Conservation (phyloP, 2,113 vertebrate genomes). For the Anarhynchus alexandrinus region DNA sequence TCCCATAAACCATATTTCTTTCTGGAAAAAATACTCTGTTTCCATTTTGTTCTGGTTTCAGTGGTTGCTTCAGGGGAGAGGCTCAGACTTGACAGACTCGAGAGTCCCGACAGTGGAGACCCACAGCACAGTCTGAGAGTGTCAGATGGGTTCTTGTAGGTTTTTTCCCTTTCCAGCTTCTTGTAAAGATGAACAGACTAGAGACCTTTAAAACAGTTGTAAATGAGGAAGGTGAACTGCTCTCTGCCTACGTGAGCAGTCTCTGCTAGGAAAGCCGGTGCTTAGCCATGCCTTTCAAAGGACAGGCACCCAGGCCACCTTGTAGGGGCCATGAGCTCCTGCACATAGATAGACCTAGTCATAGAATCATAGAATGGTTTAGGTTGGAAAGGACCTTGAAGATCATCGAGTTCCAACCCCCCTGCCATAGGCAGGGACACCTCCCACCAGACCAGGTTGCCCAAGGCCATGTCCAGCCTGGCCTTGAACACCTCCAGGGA, state of each 20-base stretch:
- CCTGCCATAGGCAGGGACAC: too few relatives aligned
- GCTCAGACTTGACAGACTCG: not conserved
- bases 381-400: too few relatives aligned
- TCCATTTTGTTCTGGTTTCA: not conserved
- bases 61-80: not conserved
- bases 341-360: not conserved
- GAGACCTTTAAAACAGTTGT: not conserved
- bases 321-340: not conserved
- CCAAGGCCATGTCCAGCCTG: too few relatives aligned
- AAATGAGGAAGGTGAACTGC: not conserved
- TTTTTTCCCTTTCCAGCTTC: not conserved
- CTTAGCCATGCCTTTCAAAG: not conserved
- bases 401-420: too few relatives aligned
- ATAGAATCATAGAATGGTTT: too few relatives aligned
- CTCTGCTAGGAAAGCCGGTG: not conserved
- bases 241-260: not conserved
- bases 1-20: not conserved
- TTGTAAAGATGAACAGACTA: not conserved
- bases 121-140: not conserved
- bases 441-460: too few relatives aligned
- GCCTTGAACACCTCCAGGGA: too few relatives aligned
- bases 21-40: not conserved
- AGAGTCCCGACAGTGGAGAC: not conserved
- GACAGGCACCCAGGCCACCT: not conserved
- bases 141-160: not conserved